A percentile compares a stretch with the other conserved stretches of the same genome.
These are phyloP conservation scores for Lerema accius DNA, from an alignment of 1,140 invertebrate species.

Conservation along the genomic window DNA sequence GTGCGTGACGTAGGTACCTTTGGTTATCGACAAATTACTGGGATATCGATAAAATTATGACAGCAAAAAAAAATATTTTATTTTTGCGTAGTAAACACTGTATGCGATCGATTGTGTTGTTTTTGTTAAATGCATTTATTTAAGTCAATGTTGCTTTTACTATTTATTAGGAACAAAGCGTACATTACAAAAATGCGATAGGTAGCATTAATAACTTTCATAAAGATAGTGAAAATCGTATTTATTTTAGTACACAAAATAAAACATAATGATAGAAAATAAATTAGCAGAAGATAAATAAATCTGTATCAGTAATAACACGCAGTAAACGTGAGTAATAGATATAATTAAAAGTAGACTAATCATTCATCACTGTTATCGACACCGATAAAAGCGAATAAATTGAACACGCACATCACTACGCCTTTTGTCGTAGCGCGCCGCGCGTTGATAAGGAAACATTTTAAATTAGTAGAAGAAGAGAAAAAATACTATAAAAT, in stretches of 20 bases:
- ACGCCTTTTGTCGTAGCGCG: slow-evolving; percentile 70
- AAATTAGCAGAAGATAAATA: background rate
- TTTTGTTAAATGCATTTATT: too few species aligned
- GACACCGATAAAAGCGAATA: slow-evolving; percentile 39
- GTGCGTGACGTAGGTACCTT: slow-evolving; percentile 40
- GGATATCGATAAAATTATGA: slow-evolving; percentile 28
- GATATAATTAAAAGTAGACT: slow-evolving; percentile 13
- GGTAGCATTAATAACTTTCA: slow-evolving; percentile 15
- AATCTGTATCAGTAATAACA: background rate
- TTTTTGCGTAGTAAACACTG: too few species aligned
- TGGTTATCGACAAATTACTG: slow-evolving; percentile 10
- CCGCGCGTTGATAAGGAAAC: slow-evolving; percentile 80
- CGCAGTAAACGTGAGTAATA: background rate
- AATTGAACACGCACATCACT: slow-evolving; percentile 45
- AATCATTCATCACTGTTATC: slow-evolving; percentile 34
- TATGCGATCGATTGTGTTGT: too few species aligned
- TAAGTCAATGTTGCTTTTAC: background rate
- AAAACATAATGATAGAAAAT: background rate
- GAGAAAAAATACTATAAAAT: slow-evolving; percentile 76
- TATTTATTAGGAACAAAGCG: too few species aligned
- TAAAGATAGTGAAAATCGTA: background rate
- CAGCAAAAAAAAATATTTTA: background rate
- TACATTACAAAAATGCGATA: too few species aligned
- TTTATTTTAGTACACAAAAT: slow-evolving; percentile 1
- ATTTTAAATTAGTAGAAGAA: slow-evolving; percentile 81